Base-by-base conservation (phyloP, 2,888 invertebrate species). In the Diachrysia chrysitis region DNA sequence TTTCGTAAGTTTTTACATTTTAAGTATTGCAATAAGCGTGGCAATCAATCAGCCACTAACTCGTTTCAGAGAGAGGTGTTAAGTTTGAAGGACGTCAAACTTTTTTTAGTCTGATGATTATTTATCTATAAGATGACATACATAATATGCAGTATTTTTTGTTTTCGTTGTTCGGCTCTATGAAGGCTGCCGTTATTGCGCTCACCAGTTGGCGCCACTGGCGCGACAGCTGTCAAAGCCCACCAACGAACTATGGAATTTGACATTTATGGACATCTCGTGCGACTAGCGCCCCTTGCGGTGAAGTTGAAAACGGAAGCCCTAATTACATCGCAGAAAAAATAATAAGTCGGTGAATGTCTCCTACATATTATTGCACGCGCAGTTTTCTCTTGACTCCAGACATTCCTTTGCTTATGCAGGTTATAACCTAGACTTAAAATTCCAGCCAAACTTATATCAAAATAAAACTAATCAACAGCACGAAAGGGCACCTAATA, bases 61-160 rank as follows among this genome's bases (percentile, higher is more conserved):
- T 42, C n/a, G 42, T 42, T n/a, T 42, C 37, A 16, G n/a, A n/a
- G 42, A n/a, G 42, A n/a, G n/a, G 42, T 42, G 42, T 42, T 42
- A 42, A 42, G n/a, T 42, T 16, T n/a, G 42, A 42, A n/a, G n/a
- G n/a, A 42, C 42, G 42, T n/a, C 42, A 42, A 5, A 42, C 5
- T n/a, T n/a, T 42, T 42, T 42, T 42, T 16, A n/a, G 7, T n/a
- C 7, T 16, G 14, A 16, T 14, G 14, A 16, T n/a, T 42, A n/a
- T 42, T n/a, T 42, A 42, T 42, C 42, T 42, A 5, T n/a, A 42
- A n/a, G n/a, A 42, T n/a, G n/a, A 42, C 4, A 42, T 42, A 42
- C 6, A n/a, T n/a, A n/a, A n/a, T 16, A 42, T 37, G 14, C 37
- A n/a, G n/a, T n/a, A n/a, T n/a, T n/a, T n/a, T n/a, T n/a, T n/a